Evolutionary conservation across 2,113 vertebrate genomes (phyloP), one percentile per base, ranked within the genome.

Genomic region (Strigops habroptila): DNA sequence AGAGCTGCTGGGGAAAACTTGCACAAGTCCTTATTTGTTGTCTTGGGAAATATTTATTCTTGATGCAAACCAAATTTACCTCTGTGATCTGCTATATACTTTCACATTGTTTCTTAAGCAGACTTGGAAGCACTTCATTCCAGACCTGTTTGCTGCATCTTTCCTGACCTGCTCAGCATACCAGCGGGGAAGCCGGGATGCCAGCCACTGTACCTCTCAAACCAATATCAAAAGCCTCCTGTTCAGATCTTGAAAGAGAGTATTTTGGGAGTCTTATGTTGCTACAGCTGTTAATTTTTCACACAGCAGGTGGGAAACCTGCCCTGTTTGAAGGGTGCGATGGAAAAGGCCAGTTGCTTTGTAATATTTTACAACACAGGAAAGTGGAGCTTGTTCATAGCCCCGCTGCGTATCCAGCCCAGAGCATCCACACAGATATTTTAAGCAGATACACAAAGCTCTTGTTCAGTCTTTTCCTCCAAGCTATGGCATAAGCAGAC

Each of bases 221-320:
- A 52, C 28, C 55, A 62, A 18, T 64, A 35, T 18, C 55, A 62
- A 44, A 82, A 81, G 69, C 51, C 57, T 57, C 3, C 2, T 5
- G 4, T n/a, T 74, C 83, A 62, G 37, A 64, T 65, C 62, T 49
- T 31, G 31, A 35, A 83, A 81, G 64, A 0, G 15, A 83, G 33
- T 63, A 82, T 90, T 96, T 94, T 15, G 43, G 70, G 84, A 95
- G 65, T 39, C 53, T 53, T 41, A 52, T 19, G 7, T 81, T 44
- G 91, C 25, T 41, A 70, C 79, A 93, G 88, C 71, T 94, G 93
- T 52, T 92, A 44, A 73, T 93, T 95, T 96, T 93, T 84, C 82
- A 46, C 88, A 39, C 19, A 5, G 85, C 90, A 80, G 92, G 82
- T 91, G 91, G 82, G 35, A 78, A 95, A 92, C 79, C 55, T 94